These are phyloP conservation scores for Cygnus olor DNA, from an alignment of 2,797 vertebrate genomes.

Conservation along the genomic window DNA sequence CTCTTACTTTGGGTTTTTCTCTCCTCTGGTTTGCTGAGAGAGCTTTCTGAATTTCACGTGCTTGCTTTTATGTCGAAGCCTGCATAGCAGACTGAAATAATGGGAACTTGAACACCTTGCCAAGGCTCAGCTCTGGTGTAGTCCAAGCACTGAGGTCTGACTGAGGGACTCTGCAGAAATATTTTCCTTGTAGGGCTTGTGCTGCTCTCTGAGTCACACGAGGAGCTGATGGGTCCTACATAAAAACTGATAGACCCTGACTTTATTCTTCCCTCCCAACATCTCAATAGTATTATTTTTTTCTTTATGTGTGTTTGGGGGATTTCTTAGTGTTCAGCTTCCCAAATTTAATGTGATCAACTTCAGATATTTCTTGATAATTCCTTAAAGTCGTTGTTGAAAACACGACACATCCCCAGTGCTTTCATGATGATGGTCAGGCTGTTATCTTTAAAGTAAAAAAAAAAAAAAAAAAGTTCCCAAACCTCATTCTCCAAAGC, in stretches of 20 bases:
- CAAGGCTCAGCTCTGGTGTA: neutral
- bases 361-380: neutral
- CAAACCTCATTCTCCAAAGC: neutral
- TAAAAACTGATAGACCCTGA: rapidly evolving
- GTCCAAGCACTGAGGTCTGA: neutral
- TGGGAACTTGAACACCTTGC: neutral
- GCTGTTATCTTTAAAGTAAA: neutral
- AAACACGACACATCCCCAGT: neutral
- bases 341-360: neutral
- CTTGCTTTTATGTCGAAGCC: neutral
- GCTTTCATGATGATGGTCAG: neutral
- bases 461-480: neutral
- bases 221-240: neutral
- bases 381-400: neutral
- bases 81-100: neutral
- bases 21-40: neutral
- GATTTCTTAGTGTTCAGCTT: neutral
- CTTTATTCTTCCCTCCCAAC: neutral
- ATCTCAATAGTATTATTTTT: neutral
- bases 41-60: neutral
- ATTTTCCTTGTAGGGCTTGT: neutral
- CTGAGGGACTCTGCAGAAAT: neutral
- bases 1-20: neutral
- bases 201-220: neutral
- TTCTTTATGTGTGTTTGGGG: neutral